Evolutionary conservation across 2,888 invertebrate genomes (phyloP).

Genomic region (Drosophila anceps): DNA sequence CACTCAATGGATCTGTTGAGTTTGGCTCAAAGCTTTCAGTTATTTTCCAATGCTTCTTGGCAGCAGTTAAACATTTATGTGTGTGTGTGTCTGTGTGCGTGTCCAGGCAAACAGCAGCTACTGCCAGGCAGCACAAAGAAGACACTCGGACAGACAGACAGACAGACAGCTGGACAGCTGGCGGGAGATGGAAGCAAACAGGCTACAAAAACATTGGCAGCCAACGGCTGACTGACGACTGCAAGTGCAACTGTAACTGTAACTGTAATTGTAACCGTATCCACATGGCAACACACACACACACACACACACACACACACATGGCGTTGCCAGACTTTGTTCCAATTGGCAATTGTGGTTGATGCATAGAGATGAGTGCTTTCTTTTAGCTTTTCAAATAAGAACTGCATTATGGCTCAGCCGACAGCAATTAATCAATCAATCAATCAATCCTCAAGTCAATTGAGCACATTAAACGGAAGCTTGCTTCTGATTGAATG

Average conservation of each 20-base stretch:
- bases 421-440: not conserved
- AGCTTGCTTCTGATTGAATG: not conserved
- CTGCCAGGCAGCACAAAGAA: conserved; percentile 6
- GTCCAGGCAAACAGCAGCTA: conserved; percentile 58
- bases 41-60: conserved; percentile 11
- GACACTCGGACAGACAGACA: not conserved
- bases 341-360: conserved; percentile 14
- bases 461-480: not conserved
- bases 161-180: conserved; percentile 13
- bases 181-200: conserved; percentile 40
- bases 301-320: no score
- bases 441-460: not conserved
- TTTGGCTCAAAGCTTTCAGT: not conserved
- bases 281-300: conserved; percentile 18
- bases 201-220: conserved; percentile 50
- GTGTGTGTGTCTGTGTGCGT: conserved; percentile 70
- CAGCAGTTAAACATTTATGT: conserved; percentile 70
- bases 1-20: conserved; percentile 16
- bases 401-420: no score
- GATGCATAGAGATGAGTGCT: conserved; percentile 5
- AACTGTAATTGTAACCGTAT: conserved; percentile 30
- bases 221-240: conserved; percentile 17
- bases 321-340: conserved; percentile 20
- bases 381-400: not conserved
- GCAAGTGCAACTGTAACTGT: conserved; percentile 35